phyloP scores from a whole-genome alignment of 2,113 vertebrate genomes.

The Salvelinus namaycush region DNA sequence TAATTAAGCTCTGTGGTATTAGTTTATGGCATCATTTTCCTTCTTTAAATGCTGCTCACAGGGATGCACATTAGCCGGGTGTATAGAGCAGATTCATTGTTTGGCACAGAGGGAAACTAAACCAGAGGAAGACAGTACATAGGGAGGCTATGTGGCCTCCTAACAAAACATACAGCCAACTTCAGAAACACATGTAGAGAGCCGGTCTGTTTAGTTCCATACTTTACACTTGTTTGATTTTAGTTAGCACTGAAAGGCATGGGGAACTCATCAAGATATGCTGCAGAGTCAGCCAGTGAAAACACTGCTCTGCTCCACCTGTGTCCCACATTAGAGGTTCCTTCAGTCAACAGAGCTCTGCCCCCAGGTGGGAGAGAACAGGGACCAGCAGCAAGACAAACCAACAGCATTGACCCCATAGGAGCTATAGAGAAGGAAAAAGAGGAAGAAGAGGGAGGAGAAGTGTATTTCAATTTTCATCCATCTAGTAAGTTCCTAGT shows the following conservation, averaged over 20 bases:
- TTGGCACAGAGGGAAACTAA: slow-evolving; percentile 10
- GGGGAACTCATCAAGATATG: background rate
- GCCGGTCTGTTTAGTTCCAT: background rate
- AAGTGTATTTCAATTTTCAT: background rate
- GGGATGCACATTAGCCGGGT: slow-evolving; percentile 19
- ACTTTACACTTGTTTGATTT: background rate
- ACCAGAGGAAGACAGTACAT: background rate
- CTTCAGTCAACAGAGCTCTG: background rate
- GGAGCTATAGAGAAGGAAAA: background rate
- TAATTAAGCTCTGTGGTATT: slow-evolving; percentile 48
- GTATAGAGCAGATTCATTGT: slow-evolving; percentile 23
- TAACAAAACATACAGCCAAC: background rate
- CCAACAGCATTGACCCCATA: background rate
- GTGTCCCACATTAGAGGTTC: too few species aligned
- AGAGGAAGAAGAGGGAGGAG: background rate
- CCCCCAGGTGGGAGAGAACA: background rate
- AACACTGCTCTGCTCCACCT: background rate
- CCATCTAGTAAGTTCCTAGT: background rate
- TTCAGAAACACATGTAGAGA: background rate
- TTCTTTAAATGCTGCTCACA: slow-evolving; percentile 25
- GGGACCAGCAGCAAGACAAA: background rate
- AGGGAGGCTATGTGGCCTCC: background rate
- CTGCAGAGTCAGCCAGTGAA: background rate
- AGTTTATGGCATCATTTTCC: slow-evolving; percentile 38
- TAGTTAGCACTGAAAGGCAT: background rate